Percentiles rank a stretch among this genome's conserved stretches.
Evolutionary conservation across 2,888 invertebrate genomes (phyloP).

Genomic region (Plutella xylostella): DNA sequence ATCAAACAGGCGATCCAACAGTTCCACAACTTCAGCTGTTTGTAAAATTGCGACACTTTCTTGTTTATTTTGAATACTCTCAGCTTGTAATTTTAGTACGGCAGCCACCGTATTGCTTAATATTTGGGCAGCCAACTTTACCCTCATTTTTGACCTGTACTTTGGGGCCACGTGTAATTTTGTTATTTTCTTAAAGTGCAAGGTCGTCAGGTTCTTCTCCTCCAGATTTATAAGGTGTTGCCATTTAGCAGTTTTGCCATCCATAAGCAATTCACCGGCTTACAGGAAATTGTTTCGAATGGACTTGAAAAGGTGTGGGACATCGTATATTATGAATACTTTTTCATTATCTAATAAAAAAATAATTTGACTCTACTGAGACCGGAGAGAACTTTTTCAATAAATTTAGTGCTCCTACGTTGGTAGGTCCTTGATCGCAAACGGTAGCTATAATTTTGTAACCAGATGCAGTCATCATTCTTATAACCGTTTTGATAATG

Average conservation of each 20-base stretch:
- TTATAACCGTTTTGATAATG: constrained; percentile 13
- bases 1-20: too few relatives aligned
- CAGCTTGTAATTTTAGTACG: too few relatives aligned
- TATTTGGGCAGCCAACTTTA: too few relatives aligned
- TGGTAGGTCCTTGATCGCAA: constrained; percentile 18
- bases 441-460: constrained; percentile 12
- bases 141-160: too few relatives aligned
- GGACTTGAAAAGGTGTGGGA: neutral
- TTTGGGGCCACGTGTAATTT: too few relatives aligned
- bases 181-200: too few relatives aligned
- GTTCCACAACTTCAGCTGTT: too few relatives aligned
- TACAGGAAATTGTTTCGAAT: neutral
- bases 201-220: neutral
- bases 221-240: neutral
- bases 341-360: constrained; percentile 7
- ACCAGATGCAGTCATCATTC: constrained; percentile 4
- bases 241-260: neutral
- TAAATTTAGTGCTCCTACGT: constrained; percentile 11
- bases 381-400: constrained; percentile 3
- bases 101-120: too few relatives aligned
- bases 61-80: too few relatives aligned
- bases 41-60: too few relatives aligned
- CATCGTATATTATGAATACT: constrained; percentile 11
- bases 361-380: constrained; percentile 6
- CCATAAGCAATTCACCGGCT: neutral